Conservation (phyloP, 2,888 invertebrate species). For the Troglohyphantes excavatus region DNA sequence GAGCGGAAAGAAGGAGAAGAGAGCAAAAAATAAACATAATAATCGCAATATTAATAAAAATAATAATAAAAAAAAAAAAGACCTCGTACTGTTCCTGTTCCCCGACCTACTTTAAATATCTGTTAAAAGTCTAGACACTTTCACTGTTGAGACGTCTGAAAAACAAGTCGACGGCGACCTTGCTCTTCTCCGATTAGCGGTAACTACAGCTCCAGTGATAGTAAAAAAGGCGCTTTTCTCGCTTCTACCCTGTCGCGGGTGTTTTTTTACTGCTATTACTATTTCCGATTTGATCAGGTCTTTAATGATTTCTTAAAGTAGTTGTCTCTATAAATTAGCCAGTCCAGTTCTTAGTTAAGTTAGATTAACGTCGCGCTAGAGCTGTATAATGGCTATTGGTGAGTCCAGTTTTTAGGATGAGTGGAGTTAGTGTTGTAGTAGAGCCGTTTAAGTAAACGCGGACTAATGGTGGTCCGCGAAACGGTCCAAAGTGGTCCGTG, state of each 20-base stretch:
- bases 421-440: too few relatives aligned
- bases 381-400: too few relatives aligned
- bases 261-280: background rate
- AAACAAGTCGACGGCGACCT: constrained; percentile 64
- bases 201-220: constrained; percentile 2
- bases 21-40: background rate
- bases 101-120: constrained; percentile 77
- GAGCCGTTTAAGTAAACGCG: too few relatives aligned
- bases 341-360: too few relatives aligned
- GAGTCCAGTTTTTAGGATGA: too few relatives aligned
- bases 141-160: constrained; percentile 53
- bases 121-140: constrained; percentile 63
- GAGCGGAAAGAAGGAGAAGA: background rate
- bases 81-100: constrained; percentile 44
- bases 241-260: background rate
- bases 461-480: too few relatives aligned
- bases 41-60: background rate
- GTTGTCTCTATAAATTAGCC: too few relatives aligned
- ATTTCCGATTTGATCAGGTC: too few relatives aligned
- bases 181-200: constrained; percentile 47
- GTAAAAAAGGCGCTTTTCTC: background rate
- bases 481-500: too few relatives aligned
- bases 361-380: too few relatives aligned
- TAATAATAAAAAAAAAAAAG: constrained; percentile 10
- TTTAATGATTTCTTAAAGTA: too few relatives aligned